These are phyloP conservation scores for Rhynchomys soricoides DNA, from an alignment of 2,113 vertebrate genomes.

Conservation along the genomic window DNA sequence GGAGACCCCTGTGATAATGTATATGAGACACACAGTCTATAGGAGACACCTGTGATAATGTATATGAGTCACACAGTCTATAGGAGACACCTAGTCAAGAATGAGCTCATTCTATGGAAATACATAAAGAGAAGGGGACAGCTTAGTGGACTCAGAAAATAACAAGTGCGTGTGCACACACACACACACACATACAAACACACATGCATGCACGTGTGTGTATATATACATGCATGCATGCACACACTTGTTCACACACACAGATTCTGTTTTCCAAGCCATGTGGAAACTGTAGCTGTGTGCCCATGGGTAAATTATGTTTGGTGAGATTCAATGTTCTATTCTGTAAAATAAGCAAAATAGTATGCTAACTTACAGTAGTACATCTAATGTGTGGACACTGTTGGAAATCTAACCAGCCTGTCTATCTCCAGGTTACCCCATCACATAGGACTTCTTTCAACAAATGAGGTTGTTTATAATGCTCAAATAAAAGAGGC, in stretches of 20 bases:
- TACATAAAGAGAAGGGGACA: background rate
- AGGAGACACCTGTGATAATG: background rate
- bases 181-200: background rate
- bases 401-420: background rate
- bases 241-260: background rate
- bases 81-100: background rate
- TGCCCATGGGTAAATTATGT: background rate
- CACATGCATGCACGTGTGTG: background rate
- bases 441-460: background rate
- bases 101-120: background rate
- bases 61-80: background rate
- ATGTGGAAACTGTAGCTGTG: background rate
- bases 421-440: background rate
- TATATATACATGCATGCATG: background rate
- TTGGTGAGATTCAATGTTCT: background rate
- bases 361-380: background rate
- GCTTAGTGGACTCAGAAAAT: background rate
- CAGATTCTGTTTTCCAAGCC: slow-evolving; percentile 20
- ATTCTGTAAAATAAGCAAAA: background rate
- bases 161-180: background rate
- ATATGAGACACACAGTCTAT: no score
- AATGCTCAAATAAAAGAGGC: background rate
- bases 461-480: background rate
- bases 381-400: background rate
- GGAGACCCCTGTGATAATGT: no score